Evolutionary conservation across 2,888 invertebrate species (phyloP), one percentile per base, ranked within the genome.

Genomic region (Ormyrus pomaceus): DNA sequence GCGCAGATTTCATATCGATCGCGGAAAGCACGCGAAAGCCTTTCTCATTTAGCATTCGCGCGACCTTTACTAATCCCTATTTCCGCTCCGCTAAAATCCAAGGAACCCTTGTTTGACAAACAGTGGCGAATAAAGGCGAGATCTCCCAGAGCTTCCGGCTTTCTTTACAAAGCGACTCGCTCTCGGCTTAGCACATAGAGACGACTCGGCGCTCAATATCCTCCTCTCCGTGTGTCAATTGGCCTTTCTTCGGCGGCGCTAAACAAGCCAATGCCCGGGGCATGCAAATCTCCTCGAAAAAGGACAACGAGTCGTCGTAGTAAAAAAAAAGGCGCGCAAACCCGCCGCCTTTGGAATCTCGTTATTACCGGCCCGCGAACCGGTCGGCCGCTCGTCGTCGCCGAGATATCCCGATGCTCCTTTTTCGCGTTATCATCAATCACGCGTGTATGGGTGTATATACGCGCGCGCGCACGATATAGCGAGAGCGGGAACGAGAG

Each of bases 381-480:
- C 65, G 64, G 65, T 66, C 59, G 34, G 13, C 13, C 61, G 19
- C 34, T 11, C 45, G 10, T 46, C 58, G 10, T 34, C 62, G 55
- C 51, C 19, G 19, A 19, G 19, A 2, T 45, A 34, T 45, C 48
- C 53, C 5, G 46, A 46, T 10, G 58, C n/a, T 48, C 50, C 19
- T 55, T 62, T 76, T 62, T 70, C 51, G 50, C 64, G n/a, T 59
- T 65, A 65, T 71, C 59, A 77, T 65, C 59, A 65, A 71, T 59
- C 56, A 65, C 62, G 10, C 46, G 46, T 10, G 46, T 10, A 46
- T 10, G 19, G 10, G 19, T 19, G 19, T 19, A 19, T 2, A 19
- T 19, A 19, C 2, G 13, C 46, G 46, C 46, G 10, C 11, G 19
- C n/a, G 45, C 45, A 55, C 13, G 19, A 64, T 13, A 34, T 65